Conservation (phyloP, 2,113 vertebrate genomes). For the Lepus americanus region DNA sequence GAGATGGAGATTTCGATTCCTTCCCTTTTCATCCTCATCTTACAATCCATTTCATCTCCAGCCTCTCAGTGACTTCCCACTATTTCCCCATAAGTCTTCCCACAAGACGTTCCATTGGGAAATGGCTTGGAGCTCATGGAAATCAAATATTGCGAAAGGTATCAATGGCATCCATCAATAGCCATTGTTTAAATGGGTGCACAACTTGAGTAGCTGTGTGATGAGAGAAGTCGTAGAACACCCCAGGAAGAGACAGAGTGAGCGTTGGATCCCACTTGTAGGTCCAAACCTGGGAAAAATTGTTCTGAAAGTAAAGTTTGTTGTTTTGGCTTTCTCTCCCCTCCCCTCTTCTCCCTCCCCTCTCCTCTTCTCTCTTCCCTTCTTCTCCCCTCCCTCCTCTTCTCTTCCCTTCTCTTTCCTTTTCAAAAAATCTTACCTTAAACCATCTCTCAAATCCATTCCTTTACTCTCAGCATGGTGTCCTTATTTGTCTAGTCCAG, state of each 20-base stretch:
- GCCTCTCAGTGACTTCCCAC: not conserved
- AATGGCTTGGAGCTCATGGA: not conserved
- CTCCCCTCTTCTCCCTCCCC: too few species aligned
- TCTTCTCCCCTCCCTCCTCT: too few species aligned
- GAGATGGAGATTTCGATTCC: not conserved
- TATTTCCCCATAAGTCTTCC: not conserved
- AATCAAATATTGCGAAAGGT: not conserved
- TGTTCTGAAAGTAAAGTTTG: not conserved
- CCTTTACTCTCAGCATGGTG: not conserved
- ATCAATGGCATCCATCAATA: not conserved
- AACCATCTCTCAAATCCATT: not conserved
- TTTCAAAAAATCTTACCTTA: not conserved
- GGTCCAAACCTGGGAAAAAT: not conserved
- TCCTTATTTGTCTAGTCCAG: constrained; percentile 36
- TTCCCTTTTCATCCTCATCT: not conserved
- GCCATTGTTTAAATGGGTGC: not conserved
- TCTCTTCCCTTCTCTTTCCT: not conserved
- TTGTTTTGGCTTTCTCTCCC: not conserved
- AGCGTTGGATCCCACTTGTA: not conserved
- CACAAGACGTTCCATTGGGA: not conserved
- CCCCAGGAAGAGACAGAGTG: not conserved
- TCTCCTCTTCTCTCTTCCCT: too few species aligned
- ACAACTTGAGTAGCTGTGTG: not conserved
- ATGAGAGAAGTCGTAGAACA: not conserved
- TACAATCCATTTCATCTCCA: constrained; percentile 28